These are phyloP conservation scores for Quadroppia sp. DNA, from an alignment of 2,888 invertebrate genomes.

Conservation along the genomic window DNA sequence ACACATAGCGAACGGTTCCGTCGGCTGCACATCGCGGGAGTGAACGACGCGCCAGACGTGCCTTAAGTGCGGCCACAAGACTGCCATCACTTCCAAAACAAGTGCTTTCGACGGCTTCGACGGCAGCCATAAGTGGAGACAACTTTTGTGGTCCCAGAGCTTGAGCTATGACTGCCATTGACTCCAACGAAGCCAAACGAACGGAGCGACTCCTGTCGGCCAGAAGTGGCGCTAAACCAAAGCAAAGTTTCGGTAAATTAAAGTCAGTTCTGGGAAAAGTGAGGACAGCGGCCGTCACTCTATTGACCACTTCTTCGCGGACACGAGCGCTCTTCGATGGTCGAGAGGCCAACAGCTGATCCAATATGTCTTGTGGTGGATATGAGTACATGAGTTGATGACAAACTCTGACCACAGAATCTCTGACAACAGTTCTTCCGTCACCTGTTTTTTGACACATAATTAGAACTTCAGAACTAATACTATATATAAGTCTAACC, in stretches of 20 bases:
- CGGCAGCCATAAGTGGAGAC: constrained; percentile 59
- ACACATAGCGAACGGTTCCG: constrained; percentile 69
- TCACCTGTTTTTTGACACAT: too few species aligned
- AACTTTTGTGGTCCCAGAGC: constrained; percentile 60
- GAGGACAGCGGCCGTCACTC: constrained; percentile 69
- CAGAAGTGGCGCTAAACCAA: constrained; percentile 55
- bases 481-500: constrained; percentile 14
- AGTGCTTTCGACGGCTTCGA: constrained; percentile 54
- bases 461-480: too few species aligned
- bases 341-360: constrained; percentile 53
- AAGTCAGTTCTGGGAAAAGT: constrained; percentile 74
- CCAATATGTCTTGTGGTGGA: constrained; percentile 58
- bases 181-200: constrained; percentile 72
- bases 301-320: constrained; percentile 69
- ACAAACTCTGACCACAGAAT: constrained; percentile 56
- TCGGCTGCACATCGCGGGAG: constrained; percentile 67
- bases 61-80: constrained; percentile 64
- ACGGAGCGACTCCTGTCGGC: constrained; percentile 67
- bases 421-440: constrained; percentile 56
- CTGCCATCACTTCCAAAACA: constrained; percentile 52
- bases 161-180: constrained; percentile 71
- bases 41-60: constrained; percentile 68
- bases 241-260: constrained; percentile 57
- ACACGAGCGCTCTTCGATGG: constrained; percentile 58
- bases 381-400: constrained; percentile 58